Base-by-base conservation (phyloP, 2,113 vertebrate species). In the Oophaga pumilio region DNA sequence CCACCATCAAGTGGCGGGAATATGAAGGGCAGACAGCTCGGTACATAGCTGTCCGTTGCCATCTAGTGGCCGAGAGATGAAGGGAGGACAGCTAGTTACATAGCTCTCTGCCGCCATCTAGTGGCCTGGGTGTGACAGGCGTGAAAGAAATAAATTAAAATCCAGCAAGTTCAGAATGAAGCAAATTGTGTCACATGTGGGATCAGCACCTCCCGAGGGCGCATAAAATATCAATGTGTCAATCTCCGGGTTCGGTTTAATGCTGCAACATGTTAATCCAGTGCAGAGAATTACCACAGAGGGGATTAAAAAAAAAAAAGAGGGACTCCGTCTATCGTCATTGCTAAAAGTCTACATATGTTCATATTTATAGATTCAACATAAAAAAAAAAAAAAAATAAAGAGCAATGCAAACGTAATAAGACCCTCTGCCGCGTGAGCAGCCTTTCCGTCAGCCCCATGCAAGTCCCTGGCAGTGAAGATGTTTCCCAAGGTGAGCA, bases 331-430 rank as follows among this genome's bases (percentile, higher is more conserved):
- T 43, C 69, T 77, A 77, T 49, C 22, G 26, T 66, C 81, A 82
- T 83, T 74, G 78, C 86, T 88, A 88, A 88, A 88, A 88, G 87
- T 88, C 79, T 88, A 88, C 57, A 57, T 76, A 76, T 7, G 80
- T 88, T 88, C 73, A 53, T 88, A 88, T 82, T 84, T 88, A 82
- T 88, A 88, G 43, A 86, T 86, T 76, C 66, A 86, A 66, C 62
- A 88, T 76, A 50, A 28, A 52, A 26, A 11, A 83, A 80, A 83
- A 33, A 6, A 84, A 87, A 4, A 18, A 83, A 71, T 56, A 90
- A 89, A 66, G 80, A 92, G 60, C 83, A 88, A 87, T 28, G 76
- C 85, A 79, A 50, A 86, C 43, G 57, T n/a, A 69, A 24, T 88
- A 83, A 9, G 33, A 77, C 56, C 26, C 59, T 68, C 69, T n/a